Evolutionary conservation across 2,888 invertebrate species (phyloP).

Genomic region (Diarsia mendica): DNA sequence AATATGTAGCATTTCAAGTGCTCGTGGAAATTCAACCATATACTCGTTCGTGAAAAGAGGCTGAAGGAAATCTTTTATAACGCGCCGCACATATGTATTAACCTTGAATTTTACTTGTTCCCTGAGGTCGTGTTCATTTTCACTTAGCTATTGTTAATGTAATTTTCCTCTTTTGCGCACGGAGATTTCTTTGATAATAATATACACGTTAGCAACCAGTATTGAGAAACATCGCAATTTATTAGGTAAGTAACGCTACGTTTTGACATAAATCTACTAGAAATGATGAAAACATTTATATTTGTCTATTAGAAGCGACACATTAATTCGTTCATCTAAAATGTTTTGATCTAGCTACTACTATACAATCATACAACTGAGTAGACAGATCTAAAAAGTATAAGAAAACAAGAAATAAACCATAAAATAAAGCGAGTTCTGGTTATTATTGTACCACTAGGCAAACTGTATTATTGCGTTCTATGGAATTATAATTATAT

Average conservation of each 20-base stretch:
- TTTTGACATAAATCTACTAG: slow-evolving; percentile 27
- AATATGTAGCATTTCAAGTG: slow-evolving; percentile 31
- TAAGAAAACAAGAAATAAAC: slow-evolving; percentile 21
- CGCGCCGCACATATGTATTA: slow-evolving; percentile 49
- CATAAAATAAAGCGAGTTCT: not conserved
- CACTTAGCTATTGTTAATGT: slow-evolving; percentile 44
- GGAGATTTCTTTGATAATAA: slow-evolving; percentile 37
- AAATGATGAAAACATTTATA: slow-evolving; percentile 8
- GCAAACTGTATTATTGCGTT: slow-evolving; percentile 1
- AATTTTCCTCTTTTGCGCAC: slow-evolving; percentile 34
- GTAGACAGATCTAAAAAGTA: slow-evolving; percentile 19
- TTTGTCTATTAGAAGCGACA: slow-evolving; percentile 31
- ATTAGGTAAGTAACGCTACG: slow-evolving; percentile 10
- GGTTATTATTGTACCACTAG: not conserved
- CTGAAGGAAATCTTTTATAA: slow-evolving; percentile 61
- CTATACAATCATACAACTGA: slow-evolving; percentile 24
- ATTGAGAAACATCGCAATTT: slow-evolving; percentile 15
- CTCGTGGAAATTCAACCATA: slow-evolving; percentile 47
- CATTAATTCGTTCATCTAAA: slow-evolving; percentile 35
- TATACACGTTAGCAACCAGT: slow-evolving; percentile 8
- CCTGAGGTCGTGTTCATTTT: slow-evolving; percentile 43
- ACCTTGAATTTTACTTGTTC: slow-evolving; percentile 50
- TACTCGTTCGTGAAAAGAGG: slow-evolving; percentile 54
- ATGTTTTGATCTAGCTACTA: slow-evolving; percentile 34
- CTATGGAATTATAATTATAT: slow-evolving; percentile 19